phyloP scores from a whole-genome alignment of 2,888 invertebrate species.

The Sminthurinus aureus region DNA sequence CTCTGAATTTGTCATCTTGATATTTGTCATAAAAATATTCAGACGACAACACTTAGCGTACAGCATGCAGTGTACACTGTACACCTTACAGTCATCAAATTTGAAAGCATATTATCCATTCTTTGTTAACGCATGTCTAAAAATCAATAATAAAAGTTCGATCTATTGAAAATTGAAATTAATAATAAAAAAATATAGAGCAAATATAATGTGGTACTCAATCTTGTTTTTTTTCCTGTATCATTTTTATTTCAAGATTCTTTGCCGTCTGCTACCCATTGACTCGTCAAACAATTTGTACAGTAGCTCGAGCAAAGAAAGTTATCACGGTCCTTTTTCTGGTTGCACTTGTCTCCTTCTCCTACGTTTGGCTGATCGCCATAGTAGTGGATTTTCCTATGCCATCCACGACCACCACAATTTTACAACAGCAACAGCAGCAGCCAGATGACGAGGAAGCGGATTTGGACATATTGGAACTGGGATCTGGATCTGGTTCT shows the following conservation, averaged over 20 bases:
- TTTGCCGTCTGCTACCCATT: slow-evolving; percentile 79
- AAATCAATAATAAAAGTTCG: no score
- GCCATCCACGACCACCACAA: background rate
- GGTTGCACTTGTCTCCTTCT: slow-evolving; percentile 50
- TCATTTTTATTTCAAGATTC: slow-evolving; percentile 77
- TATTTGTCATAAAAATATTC: no score
- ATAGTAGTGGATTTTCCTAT: slow-evolving; percentile 28
- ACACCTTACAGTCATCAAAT: no score
- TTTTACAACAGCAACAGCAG: background rate
- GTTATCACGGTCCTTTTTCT: slow-evolving; percentile 68
- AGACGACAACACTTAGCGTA: no score
- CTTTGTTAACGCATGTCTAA: background rate
- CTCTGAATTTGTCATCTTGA: no score
- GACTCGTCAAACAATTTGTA: slow-evolving; percentile 74
- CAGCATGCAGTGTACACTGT: no score
- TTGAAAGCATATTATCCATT: background rate
- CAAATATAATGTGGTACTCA: no score
- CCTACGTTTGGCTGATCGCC: slow-evolving; percentile 57
- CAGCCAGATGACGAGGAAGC: background rate
- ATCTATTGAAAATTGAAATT: background rate
- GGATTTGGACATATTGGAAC: background rate
- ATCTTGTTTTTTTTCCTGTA: no score
- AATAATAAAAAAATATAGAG: no score
- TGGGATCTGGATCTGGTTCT: background rate
- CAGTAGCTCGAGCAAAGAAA: slow-evolving; percentile 74